These are phyloP conservation scores for Drosophila novamexicana DNA, from an alignment of 1,140 invertebrate species.

Conservation along the genomic window DNA sequence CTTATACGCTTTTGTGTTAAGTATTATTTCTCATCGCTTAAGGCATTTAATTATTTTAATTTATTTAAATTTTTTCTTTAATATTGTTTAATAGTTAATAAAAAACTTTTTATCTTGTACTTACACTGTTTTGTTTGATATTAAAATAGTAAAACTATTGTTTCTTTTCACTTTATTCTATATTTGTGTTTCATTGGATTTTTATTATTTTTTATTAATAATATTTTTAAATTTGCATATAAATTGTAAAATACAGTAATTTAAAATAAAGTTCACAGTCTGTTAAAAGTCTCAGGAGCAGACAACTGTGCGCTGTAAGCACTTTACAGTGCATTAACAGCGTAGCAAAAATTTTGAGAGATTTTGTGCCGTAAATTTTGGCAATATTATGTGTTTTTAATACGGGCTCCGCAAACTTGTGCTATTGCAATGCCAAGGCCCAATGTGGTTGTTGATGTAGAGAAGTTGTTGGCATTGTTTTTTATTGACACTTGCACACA, in stretches of 20 bases:
- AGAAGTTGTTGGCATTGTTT: slow-evolving; percentile 46
- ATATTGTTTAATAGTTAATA: too few species aligned
- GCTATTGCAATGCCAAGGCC: slow-evolving; percentile 41
- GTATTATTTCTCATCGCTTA: too few species aligned
- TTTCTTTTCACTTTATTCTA: too few species aligned
- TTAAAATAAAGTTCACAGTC: neutral
- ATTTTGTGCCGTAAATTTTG: slow-evolving; percentile 53
- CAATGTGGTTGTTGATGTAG: slow-evolving; percentile 27
- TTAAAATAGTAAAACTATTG: neutral
- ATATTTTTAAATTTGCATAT: neutral
- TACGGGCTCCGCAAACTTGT: slow-evolving; percentile 39
- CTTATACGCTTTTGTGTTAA: too few species aligned
- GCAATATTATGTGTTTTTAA: slow-evolving; percentile 67
- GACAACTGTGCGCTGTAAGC: slow-evolving; percentile 19
- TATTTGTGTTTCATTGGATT: neutral
- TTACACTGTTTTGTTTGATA: too few species aligned
- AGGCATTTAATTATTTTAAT: too few species aligned
- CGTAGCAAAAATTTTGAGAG: slow-evolving; percentile 12
- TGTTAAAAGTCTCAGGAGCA: slow-evolving; percentile 1
- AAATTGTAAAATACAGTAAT: too few species aligned
- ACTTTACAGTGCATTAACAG: slow-evolving; percentile 29
- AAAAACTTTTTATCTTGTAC: too few species aligned
- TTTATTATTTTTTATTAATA: neutral
- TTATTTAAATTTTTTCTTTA: too few species aligned
- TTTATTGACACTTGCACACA: slow-evolving; percentile 70